These are phyloP conservation scores for Centropus unirufus DNA, from an alignment of 2,113 vertebrate genomes.

Conservation along the genomic window DNA sequence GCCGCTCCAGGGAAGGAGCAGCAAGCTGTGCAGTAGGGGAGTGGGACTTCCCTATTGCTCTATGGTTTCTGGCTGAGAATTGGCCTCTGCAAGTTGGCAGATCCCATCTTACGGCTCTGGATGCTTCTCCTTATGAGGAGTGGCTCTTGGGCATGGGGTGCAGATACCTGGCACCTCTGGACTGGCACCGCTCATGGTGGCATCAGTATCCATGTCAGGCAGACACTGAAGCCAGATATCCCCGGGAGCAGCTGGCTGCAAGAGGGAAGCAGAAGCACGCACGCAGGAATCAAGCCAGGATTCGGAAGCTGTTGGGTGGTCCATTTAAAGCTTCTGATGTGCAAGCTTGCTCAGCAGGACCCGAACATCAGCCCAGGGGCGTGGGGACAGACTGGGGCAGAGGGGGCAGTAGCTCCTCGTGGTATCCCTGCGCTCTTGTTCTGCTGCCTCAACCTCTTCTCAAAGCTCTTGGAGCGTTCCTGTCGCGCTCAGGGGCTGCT, in stretches of 20 bases:
- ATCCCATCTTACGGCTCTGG: not conserved
- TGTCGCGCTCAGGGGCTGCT: not conserved
- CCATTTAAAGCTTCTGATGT: not conserved
- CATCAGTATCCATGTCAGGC: fast-evolving
- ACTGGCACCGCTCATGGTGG: not conserved
- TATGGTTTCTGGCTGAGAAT: not conserved
- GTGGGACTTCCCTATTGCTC: not conserved
- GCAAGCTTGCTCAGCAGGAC: not conserved
- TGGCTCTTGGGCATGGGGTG: not conserved
- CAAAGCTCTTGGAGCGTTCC: not conserved
- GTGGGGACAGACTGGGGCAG: not conserved
- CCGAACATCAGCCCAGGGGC: not conserved
- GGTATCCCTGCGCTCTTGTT: not conserved
- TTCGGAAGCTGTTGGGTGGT: not conserved
- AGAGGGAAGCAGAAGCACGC: not conserved
- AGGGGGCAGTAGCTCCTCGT: not conserved
- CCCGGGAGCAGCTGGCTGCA: not conserved
- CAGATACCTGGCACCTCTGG: not conserved
- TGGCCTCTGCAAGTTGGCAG: not conserved
- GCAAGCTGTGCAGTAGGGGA: not conserved
- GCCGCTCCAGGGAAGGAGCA: not conserved
- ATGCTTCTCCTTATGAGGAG: not conserved
- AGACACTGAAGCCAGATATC: not conserved
- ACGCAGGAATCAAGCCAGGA: not conserved
- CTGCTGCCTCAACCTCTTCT: not conserved